Conservation (phyloP, 2,888 invertebrate genomes). For the Luffia ferchaultella region DNA sequence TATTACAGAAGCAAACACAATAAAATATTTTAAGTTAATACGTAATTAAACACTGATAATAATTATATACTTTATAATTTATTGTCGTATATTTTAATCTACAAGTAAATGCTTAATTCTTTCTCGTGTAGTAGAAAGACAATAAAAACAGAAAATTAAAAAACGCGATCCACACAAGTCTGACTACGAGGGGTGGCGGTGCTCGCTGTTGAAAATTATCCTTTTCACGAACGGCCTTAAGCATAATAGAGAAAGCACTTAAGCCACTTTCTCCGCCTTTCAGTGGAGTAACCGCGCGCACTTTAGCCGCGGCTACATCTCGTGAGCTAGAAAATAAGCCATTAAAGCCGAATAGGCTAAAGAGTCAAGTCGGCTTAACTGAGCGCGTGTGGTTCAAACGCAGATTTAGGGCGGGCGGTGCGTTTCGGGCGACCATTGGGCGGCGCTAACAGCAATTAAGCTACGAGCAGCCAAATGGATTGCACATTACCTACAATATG, state of each 20-base stretch:
- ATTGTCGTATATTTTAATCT: too few relatives aligned
- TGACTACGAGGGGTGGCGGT: conserved; percentile 31
- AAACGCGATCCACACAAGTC: conserved; percentile 30
- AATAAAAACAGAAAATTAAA: too few relatives aligned
- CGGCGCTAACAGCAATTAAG: conserved; percentile 62
- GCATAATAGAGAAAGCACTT: conserved; percentile 67
- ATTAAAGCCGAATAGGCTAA: conserved; percentile 49
- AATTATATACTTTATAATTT: too few relatives aligned
- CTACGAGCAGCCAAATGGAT: conserved; percentile 58
- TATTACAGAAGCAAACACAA: too few relatives aligned
- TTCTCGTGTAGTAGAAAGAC: too few relatives aligned
- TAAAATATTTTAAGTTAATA: too few relatives aligned
- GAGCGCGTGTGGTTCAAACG: conserved; percentile 19
- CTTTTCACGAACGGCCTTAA: conserved; percentile 65
- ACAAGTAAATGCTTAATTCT: too few relatives aligned
- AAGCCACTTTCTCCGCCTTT: conserved; percentile 67
- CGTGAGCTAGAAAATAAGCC: conserved; percentile 64
- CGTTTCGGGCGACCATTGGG: conserved; percentile 45
- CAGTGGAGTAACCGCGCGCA: conserved; percentile 60
- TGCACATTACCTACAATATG: conserved; percentile 57
- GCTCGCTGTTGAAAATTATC: conserved; percentile 63
- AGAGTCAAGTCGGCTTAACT: conserved; percentile 26
- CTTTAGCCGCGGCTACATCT: conserved; percentile 56
- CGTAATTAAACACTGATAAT: too few relatives aligned
- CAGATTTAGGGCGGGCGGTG: conserved; percentile 28